These are phyloP conservation scores for Triplophysa rosa DNA, from an alignment of 2,113 vertebrate genomes.

Conservation along the genomic window DNA sequence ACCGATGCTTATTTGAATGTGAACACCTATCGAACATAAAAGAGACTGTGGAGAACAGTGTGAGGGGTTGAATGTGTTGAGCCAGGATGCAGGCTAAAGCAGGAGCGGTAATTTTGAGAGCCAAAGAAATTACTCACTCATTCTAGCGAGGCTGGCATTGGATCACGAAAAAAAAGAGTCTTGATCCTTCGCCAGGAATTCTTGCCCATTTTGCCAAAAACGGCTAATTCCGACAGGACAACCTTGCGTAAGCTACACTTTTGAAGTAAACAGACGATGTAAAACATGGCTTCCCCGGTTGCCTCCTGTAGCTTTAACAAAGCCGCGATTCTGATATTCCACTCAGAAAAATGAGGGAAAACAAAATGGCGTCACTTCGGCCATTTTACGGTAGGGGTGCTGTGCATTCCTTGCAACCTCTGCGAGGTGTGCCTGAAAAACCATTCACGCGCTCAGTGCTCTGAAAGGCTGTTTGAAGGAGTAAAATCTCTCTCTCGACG, in stretches of 20 bases:
- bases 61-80: background rate
- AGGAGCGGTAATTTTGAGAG: conserved; percentile 64
- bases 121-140: conserved; percentile 67
- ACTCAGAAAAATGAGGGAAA: conserved; percentile 64
- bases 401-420: conserved; percentile 34
- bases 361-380: conserved; percentile 76
- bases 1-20: conserved; percentile 21
- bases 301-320: conserved; percentile 70
- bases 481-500: background rate
- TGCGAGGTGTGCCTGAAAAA: conserved; percentile 51
- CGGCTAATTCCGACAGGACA: conserved; percentile 71
- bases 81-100: conserved; percentile 11
- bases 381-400: conserved; percentile 70
- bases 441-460: conserved; percentile 31
- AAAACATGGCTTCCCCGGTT: conserved; percentile 73
- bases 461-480: conserved; percentile 2
- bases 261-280: conserved; percentile 70
- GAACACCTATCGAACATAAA: conserved; percentile 5
- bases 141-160: conserved; percentile 69
- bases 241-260: conserved; percentile 69
- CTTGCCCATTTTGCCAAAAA: conserved; percentile 71
- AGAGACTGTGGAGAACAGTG: conserved; percentile 3
- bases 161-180: conserved; percentile 60
- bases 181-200: conserved; percentile 69
- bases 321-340: conserved; percentile 69